A percentile compares a stretch with the other conserved stretches of the same genome.
Evolutionary conservation across 2,888 invertebrate species (phyloP).

Genomic region (Tetragnatha montana): DNA sequence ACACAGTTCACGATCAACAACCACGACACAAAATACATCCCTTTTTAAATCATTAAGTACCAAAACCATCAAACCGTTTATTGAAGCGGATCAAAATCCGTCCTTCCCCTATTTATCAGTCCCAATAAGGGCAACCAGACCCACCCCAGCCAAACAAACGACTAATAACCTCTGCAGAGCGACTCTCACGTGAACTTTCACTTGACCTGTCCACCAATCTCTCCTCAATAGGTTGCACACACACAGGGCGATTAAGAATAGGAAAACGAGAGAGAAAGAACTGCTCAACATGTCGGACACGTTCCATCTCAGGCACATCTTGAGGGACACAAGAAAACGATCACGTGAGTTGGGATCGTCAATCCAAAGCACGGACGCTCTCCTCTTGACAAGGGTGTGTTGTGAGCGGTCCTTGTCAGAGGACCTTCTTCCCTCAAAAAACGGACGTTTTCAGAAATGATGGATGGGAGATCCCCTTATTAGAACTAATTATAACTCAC

Average conservation of each 20-base stretch:
- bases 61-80: background rate
- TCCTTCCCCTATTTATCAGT: background rate
- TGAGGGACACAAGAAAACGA: slow-evolving; percentile 48
- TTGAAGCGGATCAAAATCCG: background rate
- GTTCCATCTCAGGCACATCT: slow-evolving; percentile 40
- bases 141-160: slow-evolving; percentile 28
- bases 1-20: too few relatives aligned
- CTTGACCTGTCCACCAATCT: slow-evolving; percentile 46
- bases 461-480: background rate
- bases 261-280: slow-evolving; percentile 13
- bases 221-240: background rate
- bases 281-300: slow-evolving; percentile 49
- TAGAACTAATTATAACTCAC: slow-evolving; percentile 20
- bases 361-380: slow-evolving; percentile 17
- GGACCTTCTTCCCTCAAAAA: background rate
- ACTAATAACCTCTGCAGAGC: slow-evolving; percentile 33
- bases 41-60: too few relatives aligned
- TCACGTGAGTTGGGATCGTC: slow-evolving; percentile 58
- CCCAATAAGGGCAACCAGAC: slow-evolving; percentile 33
- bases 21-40: too few relatives aligned
- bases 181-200: slow-evolving; percentile 45
- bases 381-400: background rate
- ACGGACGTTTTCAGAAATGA: background rate
- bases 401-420: background rate
- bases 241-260: slow-evolving; percentile 24